Conservation (phyloP, 2,888 invertebrate genomes). For the Nemoura dubitans region DNA sequence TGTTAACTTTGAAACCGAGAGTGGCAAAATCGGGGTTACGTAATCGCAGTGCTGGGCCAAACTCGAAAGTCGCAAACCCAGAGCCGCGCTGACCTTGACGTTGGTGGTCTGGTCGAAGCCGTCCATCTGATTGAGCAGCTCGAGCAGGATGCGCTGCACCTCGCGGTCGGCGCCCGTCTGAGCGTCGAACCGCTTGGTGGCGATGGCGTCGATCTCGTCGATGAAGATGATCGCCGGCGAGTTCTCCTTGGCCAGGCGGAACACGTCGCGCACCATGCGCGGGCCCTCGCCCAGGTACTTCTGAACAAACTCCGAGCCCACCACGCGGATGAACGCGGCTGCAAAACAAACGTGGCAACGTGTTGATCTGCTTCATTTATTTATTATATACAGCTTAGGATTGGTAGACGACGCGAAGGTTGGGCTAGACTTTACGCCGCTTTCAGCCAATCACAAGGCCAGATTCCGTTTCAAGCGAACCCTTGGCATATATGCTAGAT, state of each 20-base stretch:
- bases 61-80: background rate
- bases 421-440: no score
- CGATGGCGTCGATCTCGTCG: conserved; percentile 99
- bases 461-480: no score
- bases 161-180: conserved; percentile 98
- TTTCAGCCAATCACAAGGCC: no score
- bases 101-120: conserved; percentile 99
- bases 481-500: no score
- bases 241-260: conserved; percentile 98
- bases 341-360: conserved; percentile 52
- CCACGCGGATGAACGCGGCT: conserved; percentile 98
- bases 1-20: no score
- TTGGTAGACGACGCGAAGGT: no score
- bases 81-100: conserved; percentile 78
- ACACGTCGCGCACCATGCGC: conserved; percentile 99
- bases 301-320: conserved; percentile 99
- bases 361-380: no score
- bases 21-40: no score
- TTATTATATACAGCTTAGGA: no score
- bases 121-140: conserved; percentile 99
- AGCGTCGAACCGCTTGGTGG: conserved; percentile 98
- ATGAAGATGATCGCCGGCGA: conserved; percentile 99
- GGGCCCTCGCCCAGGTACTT: conserved; percentile 99
- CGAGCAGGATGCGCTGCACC: conserved; percentile 96
- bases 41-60: no score